These are phyloP conservation scores for Papilio elwesi DNA, from an alignment of 2,888 invertebrate species.

Conservation along the genomic window DNA sequence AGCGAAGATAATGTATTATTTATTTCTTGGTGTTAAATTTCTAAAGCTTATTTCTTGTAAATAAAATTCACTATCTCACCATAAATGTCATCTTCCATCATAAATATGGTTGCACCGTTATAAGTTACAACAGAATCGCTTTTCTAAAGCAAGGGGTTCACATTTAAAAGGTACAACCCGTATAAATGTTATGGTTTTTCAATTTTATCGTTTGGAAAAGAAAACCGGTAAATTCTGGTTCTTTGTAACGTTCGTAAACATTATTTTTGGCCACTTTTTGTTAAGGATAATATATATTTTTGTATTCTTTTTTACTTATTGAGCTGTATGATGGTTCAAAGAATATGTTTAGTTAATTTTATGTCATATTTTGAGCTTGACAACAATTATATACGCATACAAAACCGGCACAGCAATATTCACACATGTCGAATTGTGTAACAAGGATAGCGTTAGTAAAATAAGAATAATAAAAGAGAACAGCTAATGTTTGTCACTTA, in stretches of 20 bases:
- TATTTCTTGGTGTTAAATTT: neutral
- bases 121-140: neutral
- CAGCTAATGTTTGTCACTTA: too few species aligned
- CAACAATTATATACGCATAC: too few species aligned
- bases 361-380: too few species aligned
- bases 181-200: neutral
- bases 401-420: too few species aligned
- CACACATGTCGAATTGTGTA: too few species aligned
- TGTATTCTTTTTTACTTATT: too few species aligned
- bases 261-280: too few species aligned
- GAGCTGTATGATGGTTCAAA: too few species aligned
- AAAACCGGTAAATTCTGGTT: neutral
- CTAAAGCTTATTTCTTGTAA: neutral
- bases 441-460: too few species aligned
- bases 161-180: neutral
- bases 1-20: neutral
- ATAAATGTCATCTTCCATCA: neutral
- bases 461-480: too few species aligned
- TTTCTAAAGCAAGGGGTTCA: neutral
- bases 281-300: too few species aligned
- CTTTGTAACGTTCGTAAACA: neutral
- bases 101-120: slow-evolving; percentile 1
- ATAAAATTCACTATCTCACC: neutral
- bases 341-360: too few species aligned
- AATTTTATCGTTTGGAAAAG: slow-evolving; percentile 1